Conservation (phyloP, 2,888 invertebrate species). For the Escarpia spicata region DNA sequence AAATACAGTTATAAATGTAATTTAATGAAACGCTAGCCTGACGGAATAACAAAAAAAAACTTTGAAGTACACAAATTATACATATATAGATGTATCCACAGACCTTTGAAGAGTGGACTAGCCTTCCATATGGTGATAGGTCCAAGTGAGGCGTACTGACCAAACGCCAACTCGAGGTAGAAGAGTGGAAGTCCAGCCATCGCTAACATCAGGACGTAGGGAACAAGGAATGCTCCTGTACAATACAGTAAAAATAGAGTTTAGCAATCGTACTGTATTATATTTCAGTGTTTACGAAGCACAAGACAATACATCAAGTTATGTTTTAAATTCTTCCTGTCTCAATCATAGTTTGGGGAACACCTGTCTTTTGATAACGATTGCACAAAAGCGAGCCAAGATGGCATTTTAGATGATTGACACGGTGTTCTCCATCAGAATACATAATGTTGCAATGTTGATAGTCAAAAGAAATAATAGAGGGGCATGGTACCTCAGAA, state of each 20-base stretch:
- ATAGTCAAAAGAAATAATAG: no score
- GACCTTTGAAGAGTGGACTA: constrained; percentile 36
- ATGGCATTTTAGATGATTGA: no score
- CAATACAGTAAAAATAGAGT: not conserved
- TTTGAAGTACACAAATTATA: not conserved
- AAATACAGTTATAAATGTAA: not conserved
- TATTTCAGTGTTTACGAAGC: not conserved
- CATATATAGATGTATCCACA: not conserved
- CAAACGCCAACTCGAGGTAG: constrained; percentile 84
- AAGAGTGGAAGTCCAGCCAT: constrained; percentile 81
- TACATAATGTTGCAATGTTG: no score
- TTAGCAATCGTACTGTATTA: not conserved
- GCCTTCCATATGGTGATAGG: constrained; percentile 76
- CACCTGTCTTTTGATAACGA: no score
- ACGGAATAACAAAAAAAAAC: not conserved
- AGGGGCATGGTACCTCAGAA: no score
- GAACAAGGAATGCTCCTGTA: constrained; percentile 76
- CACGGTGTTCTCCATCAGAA: no score
- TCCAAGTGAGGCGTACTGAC: constrained; percentile 76
- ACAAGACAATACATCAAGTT: no score
- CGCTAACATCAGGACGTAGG: constrained; percentile 79
- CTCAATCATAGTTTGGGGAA: no score
- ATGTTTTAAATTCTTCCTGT: no score
- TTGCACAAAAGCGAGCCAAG: no score
- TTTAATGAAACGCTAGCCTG: not conserved